Evolutionary conservation across 53 echinoderm and acorn worm species (phyloP), one percentile per base, ranked within the genome.

Genomic region (Mesocentrotus franciscanus): DNA sequence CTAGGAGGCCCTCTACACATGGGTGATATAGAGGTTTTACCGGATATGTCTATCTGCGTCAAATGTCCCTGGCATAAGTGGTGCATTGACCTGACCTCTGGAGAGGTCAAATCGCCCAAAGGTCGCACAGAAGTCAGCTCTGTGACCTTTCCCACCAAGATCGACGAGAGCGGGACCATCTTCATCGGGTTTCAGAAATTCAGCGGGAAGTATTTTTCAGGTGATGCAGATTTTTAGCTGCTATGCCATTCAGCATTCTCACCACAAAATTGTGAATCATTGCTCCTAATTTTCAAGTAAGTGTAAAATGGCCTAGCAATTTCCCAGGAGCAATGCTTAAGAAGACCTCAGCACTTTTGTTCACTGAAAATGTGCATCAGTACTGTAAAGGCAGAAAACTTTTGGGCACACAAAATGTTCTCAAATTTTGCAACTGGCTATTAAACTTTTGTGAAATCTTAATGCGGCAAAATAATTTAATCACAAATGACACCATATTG

Each of bases 41-140:
- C 97, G 27, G 97, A 96, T 72, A 81, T 95, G 90, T 96, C 97
- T 14, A 33, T 97, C 76, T 97, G 97, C 42, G 96, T 97, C 55
- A 89, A 93, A 26, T 97, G 97, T 85, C 97, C 97, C 22, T 97
- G 97, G 97, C 97, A 97, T 79, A 92, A 96, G 33, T 97, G 97
- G 97, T 90, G 96, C 83, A 92, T 97, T 32, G 94, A 96, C 39
- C 97, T 97, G 32, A 78, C 96, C 24, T 93, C 94, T 10, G 97
- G 97, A 30, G 56, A 71, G 61, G 96, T 96, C 56, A 94, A 72
- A 70, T 76, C 75, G 1, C 97, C 97, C 0, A 27, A 76, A 66
- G 95, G 95, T 58, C 93, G 96, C 20, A 97, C 39, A 60, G 95
- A 92, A 24, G 68, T 78, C 32, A 95, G 29, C 60, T 90, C 94